Conservation (phyloP, 2,888 invertebrate genomes). For the Hirtodrosophila alboralis region DNA sequence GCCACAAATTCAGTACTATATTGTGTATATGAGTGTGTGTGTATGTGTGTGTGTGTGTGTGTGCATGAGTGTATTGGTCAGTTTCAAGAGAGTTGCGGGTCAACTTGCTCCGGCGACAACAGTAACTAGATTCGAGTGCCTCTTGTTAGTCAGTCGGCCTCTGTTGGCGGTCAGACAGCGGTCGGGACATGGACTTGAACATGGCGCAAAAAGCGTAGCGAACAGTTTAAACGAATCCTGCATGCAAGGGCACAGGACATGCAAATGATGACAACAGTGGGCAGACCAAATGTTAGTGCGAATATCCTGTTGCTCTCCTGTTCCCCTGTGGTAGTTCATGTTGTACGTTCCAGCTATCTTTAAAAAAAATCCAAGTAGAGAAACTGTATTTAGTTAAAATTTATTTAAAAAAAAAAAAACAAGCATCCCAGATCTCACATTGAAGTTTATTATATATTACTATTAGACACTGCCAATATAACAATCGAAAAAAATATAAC, state of each 20-base stretch:
- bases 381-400: too few relatives aligned
- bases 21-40: conserved; percentile 21
- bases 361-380: too few relatives aligned
- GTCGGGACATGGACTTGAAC: conserved; percentile 8
- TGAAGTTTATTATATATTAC: too few relatives aligned
- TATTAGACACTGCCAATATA: too few relatives aligned
- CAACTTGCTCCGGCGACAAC: conserved; percentile 54
- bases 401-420: too few relatives aligned
- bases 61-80: conserved; percentile 40
- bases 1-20: conserved; percentile 43
- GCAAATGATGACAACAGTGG: conserved; percentile 22
- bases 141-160: conserved; percentile 42
- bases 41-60: conserved; percentile 19
- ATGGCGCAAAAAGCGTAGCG: conserved; percentile 22
- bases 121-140: conserved; percentile 68
- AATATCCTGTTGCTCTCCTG: background rate
- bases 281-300: background rate
- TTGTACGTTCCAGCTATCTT: too few relatives aligned
- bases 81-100: conserved; percentile 53
- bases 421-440: too few relatives aligned
- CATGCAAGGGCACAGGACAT: conserved; percentile 8
- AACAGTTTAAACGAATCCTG: conserved; percentile 7
- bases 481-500: too few relatives aligned
- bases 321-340: background rate
- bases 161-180: conserved; percentile 30